phyloP scores from a whole-genome alignment of 2,797 vertebrate species.

The Sebastes iracundus region DNA sequence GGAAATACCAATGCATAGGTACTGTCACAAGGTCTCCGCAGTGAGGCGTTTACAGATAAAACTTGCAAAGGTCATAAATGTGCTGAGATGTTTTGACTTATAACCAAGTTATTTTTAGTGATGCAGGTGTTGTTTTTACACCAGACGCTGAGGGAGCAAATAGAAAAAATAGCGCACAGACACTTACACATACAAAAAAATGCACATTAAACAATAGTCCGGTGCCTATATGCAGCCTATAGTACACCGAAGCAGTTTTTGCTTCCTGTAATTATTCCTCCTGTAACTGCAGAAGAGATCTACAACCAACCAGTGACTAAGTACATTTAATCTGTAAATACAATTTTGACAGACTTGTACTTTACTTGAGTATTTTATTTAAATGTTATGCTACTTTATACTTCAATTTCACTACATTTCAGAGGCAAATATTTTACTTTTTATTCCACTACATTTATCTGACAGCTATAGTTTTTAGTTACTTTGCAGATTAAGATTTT shows the following conservation, averaged over 20 bases:
- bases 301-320: not conserved
- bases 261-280: accelerated
- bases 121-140: not conserved
- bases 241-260: not conserved
- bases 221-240: not conserved
- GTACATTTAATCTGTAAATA: not conserved
- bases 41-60: not conserved
- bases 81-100: not conserved
- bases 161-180: not conserved
- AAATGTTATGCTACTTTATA: not conserved
- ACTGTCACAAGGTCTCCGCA: conserved; percentile 62
- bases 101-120: not conserved
- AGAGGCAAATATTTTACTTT: not conserved
- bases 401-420: not conserved
- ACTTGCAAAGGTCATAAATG: not conserved
- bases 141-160: not conserved
- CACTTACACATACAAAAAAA: not conserved
- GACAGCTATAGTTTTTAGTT: not conserved
- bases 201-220: not conserved
- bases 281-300: not conserved
- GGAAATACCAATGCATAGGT: conserved; percentile 97
- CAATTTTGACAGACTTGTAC: not conserved
- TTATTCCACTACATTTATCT: not conserved
- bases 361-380: not conserved
- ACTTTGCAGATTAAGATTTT: not conserved